These are phyloP conservation scores for Scytalopus superciliaris DNA, from an alignment of 2,113 vertebrate genomes.

Conservation along the genomic window DNA sequence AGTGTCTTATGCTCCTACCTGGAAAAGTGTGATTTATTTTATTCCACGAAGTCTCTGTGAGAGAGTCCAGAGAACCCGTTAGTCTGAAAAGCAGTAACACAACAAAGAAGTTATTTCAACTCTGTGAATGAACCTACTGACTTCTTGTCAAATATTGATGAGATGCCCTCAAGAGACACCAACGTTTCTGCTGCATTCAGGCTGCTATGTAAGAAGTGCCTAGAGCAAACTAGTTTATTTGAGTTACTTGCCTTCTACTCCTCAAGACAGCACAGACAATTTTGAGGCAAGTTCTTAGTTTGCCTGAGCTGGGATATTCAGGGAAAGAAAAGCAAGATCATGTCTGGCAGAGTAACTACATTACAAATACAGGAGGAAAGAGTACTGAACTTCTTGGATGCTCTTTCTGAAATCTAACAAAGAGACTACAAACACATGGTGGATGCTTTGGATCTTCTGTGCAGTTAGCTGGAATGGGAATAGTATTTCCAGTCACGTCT, in stretches of 20 bases:
- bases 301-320: background rate
- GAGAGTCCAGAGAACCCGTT: slow-evolving; percentile 90
- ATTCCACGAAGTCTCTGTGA: slow-evolving; percentile 85
- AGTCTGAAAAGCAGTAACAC: slow-evolving; percentile 75
- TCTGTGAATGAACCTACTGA: background rate
- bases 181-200: background rate
- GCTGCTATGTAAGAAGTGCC: background rate
- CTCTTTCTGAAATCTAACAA: background rate
- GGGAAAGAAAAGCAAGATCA: background rate
- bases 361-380: background rate
- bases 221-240: background rate
- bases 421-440: background rate
- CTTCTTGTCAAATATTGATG: background rate
- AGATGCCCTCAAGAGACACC: background rate
- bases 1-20: slow-evolving; percentile 72
- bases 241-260: background rate
- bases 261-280: background rate
- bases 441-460: background rate
- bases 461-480: background rate
- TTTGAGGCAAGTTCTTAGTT: background rate
- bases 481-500: background rate
- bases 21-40: slow-evolving; percentile 80
- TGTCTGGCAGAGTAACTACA: background rate
- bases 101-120: background rate
- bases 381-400: background rate